phyloP scores from a whole-genome alignment of 2,113 vertebrate species.

The Chaetodon trifascialis region DNA sequence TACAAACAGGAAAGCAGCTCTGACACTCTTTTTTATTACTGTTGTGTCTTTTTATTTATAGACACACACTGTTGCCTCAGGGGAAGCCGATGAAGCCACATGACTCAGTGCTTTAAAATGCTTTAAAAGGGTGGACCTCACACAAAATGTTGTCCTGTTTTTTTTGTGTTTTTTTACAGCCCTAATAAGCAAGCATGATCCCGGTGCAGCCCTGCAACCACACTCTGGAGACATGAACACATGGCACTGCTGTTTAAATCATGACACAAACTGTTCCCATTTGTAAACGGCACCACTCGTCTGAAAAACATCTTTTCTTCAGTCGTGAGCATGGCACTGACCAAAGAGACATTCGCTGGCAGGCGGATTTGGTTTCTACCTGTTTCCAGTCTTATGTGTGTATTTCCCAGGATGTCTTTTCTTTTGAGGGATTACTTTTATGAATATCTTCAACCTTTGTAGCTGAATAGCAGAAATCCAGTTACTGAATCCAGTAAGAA shows the following conservation, averaged over 20 bases:
- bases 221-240: neutral
- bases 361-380: neutral
- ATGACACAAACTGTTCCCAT: constrained; percentile 11
- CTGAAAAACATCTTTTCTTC: neutral
- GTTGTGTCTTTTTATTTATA: constrained; percentile 61
- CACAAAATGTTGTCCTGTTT: constrained; percentile 38
- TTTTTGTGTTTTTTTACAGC: neutral
- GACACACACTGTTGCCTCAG: constrained; percentile 38
- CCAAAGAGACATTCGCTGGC: neutral
- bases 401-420: neutral
- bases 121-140: constrained; percentile 36
- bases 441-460: neutral
- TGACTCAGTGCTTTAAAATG: constrained; percentile 45
- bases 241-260: constrained; percentile 21
- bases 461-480: neutral
- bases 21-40: constrained; percentile 46
- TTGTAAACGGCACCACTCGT: neutral
- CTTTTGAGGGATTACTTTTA: neutral
- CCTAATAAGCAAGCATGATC: constrained; percentile 26
- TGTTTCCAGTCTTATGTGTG: too few relatives aligned
- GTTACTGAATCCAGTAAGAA: neutral
- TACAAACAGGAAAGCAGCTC: constrained; percentile 18
- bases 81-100: constrained; percentile 56
- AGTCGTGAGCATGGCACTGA: neutral
- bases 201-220: neutral